Base-by-base conservation (phyloP, 2,113 vertebrate genomes). In the Pomatostomus ruficeps region DNA sequence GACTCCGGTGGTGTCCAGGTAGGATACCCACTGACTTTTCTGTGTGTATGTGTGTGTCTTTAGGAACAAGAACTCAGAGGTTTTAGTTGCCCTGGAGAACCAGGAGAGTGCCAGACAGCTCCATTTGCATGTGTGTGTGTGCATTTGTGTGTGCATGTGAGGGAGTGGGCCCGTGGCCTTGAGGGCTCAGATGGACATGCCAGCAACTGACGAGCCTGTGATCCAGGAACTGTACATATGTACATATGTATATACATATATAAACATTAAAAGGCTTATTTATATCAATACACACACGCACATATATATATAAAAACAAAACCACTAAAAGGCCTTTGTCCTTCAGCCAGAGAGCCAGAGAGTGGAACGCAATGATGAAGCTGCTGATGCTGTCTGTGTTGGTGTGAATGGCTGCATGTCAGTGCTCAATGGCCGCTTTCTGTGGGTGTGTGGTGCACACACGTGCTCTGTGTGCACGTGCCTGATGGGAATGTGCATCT, bases 391-490 rank as follows among this genome's bases (percentile, higher is more conserved):
- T 80, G 40, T 12, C 14, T 33, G 19, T 52, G 28, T 13, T 18
- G 28, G 14, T 16, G 31, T 10, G 9, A 38, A 5, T 33, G 18
- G 6, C 42, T 11, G 26, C 1, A 2, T 18, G 14, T 3, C 45
- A 33, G 59, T 16, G 28, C 23, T 20, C 61, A 22, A 1, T 38
- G 55, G 9, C 19, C 40, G 20, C 9, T n/a, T 4, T n/a, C n/a
- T 38, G 11, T 11, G 22, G 24, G 7, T 0, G 7, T 18, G 38
- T 13, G 9, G 16, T 13, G 31, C 14, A 11, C n/a, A 22, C 25
- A 9, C 0, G 0, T 23, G 15, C 10, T 70, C 38, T 5, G 2
- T 31, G 36, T 38, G 45, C 12, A 2, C 2, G 7, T 49, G 22
- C 4, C 35, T 65, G 8, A 11, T 22, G 20, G 63, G 31, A 86